These are phyloP conservation scores for Phyllotreta cruciferae DNA, from an alignment of 2,888 invertebrate genomes.

Conservation along the genomic window DNA sequence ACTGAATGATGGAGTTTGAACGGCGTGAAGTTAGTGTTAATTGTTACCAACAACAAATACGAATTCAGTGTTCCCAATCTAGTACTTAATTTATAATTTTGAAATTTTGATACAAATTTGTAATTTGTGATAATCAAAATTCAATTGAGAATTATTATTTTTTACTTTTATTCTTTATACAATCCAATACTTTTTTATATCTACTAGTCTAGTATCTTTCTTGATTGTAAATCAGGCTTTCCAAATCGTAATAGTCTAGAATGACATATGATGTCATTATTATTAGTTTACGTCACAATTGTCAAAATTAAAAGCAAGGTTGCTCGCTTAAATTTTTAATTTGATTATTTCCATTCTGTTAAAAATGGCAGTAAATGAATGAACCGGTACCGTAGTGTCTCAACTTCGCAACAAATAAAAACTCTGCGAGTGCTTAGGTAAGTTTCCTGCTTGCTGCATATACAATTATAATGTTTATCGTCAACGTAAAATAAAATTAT, in stretches of 20 bases:
- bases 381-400: constrained; percentile 15
- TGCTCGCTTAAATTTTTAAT: constrained; percentile 21
- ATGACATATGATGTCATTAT: constrained; percentile 8
- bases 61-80: too few species aligned
- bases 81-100: too few species aligned
- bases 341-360: constrained; percentile 15
- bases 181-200: too few species aligned
- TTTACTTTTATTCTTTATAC: too few species aligned
- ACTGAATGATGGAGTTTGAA: neutral
- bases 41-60: too few species aligned
- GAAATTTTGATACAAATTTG: too few species aligned
- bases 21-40: too few species aligned
- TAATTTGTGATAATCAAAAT: too few species aligned
- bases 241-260: neutral
- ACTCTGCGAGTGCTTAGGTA: constrained; percentile 18
- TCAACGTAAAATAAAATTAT: neutral
- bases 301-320: constrained; percentile 20
- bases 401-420: constrained; percentile 13
- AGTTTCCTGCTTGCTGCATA: constrained; percentile 12
- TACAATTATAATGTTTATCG: neutral
- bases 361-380: constrained; percentile 16
- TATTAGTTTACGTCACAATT: constrained; percentile 16
- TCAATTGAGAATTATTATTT: too few species aligned
- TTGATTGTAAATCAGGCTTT: too few species aligned
- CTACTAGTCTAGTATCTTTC: too few species aligned